Conservation (phyloP, 2,797 vertebrate genomes). For the Lerista edwardsae region DNA sequence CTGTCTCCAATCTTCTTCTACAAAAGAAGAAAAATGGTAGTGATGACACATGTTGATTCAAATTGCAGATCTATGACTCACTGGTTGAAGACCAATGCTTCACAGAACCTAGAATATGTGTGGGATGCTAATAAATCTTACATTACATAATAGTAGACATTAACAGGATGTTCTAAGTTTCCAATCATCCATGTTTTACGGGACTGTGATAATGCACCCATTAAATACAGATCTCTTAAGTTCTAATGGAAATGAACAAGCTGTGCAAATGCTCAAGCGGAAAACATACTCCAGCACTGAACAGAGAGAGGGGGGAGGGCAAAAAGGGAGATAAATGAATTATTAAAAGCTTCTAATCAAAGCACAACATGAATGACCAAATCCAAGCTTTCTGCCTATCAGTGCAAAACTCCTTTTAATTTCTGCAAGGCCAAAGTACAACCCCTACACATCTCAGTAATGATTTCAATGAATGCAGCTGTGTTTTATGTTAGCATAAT, state of each 20-base stretch:
- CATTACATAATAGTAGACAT: not conserved
- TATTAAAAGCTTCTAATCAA: constrained; percentile 27
- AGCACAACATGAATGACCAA: constrained; percentile 2
- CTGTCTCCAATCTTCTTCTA: not conserved
- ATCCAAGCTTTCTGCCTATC: constrained; percentile 5
- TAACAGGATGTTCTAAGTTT: not conserved
- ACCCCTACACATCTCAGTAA: constrained; percentile 4
- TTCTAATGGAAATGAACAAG: not conserved
- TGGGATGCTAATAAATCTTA: not conserved
- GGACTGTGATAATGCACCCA: not conserved
- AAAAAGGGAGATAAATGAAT: constrained; percentile 3
- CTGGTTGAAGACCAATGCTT: not conserved
- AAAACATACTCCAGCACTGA: not conserved
- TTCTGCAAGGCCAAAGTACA: constrained; percentile 1
- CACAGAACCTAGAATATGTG: not conserved
- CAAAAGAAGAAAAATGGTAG: not conserved
- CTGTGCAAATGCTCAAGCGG: not conserved
- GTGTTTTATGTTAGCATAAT: constrained; percentile 13
- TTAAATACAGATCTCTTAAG: accelerated
- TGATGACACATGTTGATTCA: not conserved
- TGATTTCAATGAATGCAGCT: constrained; percentile 35
- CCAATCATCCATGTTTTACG: not conserved
- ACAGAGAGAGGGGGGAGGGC: too few relatives aligned
- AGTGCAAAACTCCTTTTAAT: constrained; percentile 25
- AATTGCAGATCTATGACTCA: not conserved